Evolutionary conservation across 2,797 vertebrate genomes (phyloP), one percentile per base, ranked within the genome.

Genomic region (Mormyrus hasselquistii): DNA sequence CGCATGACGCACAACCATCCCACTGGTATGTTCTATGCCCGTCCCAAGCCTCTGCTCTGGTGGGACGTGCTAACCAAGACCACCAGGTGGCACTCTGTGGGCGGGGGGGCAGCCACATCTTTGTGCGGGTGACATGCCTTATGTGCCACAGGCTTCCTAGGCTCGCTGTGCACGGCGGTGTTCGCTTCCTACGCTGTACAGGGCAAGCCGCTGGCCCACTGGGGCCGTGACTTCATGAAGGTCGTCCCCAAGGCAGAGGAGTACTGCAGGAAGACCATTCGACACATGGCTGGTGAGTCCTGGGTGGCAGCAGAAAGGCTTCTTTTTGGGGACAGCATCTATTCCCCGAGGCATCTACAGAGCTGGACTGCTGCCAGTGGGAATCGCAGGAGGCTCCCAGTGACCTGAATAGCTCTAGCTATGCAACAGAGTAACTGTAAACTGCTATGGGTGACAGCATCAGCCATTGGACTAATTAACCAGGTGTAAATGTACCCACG

Each of bases 1-100:
- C 95, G 98, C 88, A 99, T 99, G 98, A 99, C 98, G n/a, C 99
- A 99, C 65, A 99, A 99, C 93, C 98, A 99, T 25, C 98, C 98
- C 6, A 99, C 97, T 97, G 98, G 98, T 99, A 95, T 4, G 6
- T 92, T 38, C 16, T 12, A 1, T 29, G n/a, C 79, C 3, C 19
- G 57, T 49, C 1, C 25, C 50, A 22, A 52, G 4, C 2, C 47
- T 29, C 65, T 6, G 65, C 29, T 73, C 29, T 34, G 4, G 2
- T 38, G 12, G 12, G 65, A 38, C 65, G 14, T 73, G 65, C 29
- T 73, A 16, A 38, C 29, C 12, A 34, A 19, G 25, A 41, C 73
- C 73, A 79, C 34, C 29, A 34, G 38, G 29, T 79, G 59, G 59
- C 22, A 62, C 59, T 25, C 8, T 22, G 16, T 16, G 4, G 34